Evolutionary conservation across 2,888 invertebrate species (phyloP).

Genomic region (Thereva nobilitata): DNA sequence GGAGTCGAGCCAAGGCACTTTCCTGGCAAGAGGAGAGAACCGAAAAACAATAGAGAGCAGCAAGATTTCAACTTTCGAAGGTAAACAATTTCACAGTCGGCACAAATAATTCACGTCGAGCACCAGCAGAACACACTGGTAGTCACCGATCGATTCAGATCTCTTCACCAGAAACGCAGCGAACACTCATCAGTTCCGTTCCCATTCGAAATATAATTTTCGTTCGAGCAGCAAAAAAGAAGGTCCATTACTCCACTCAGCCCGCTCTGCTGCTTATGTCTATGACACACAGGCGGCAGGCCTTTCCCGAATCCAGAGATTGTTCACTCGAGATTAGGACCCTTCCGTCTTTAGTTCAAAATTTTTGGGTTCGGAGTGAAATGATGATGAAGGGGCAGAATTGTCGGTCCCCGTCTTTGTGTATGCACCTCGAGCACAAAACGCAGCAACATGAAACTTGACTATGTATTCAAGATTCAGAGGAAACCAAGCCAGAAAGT

Average conservation of each 20-base stretch:
- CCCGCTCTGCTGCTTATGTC: too few species aligned
- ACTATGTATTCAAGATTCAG: background rate
- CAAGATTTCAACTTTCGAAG: slow-evolving; percentile 22
- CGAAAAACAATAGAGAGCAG: slow-evolving; percentile 2
- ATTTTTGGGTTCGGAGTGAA: slow-evolving; percentile 24
- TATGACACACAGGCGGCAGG: too few species aligned
- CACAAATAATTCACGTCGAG: slow-evolving; percentile 25
- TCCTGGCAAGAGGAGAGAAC: slow-evolving; percentile 4
- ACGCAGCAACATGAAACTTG: slow-evolving; percentile 8
- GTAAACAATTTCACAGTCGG: slow-evolving; percentile 32
- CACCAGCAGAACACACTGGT: slow-evolving; percentile 13
- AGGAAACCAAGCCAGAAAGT: slow-evolving; percentile 17
- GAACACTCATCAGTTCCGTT: too few species aligned
- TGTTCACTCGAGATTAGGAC: slow-evolving; percentile 30
- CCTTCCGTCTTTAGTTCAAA: slow-evolving; percentile 14
- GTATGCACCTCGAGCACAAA: slow-evolving; percentile 5
- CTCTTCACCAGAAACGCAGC: too few species aligned
- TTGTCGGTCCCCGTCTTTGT: background rate
- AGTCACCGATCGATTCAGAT: too few species aligned
- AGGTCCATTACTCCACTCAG: too few species aligned
- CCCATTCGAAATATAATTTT: too few species aligned
- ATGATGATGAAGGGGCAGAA: slow-evolving; percentile 31
- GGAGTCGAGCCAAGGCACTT: slow-evolving; percentile 7
- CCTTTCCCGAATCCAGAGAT: slow-evolving; percentile 6
- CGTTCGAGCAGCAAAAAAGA: too few species aligned